Evolutionary conservation across 2,797 vertebrate genomes (phyloP).

Genomic region (Chelidonichthys spinosus): DNA sequence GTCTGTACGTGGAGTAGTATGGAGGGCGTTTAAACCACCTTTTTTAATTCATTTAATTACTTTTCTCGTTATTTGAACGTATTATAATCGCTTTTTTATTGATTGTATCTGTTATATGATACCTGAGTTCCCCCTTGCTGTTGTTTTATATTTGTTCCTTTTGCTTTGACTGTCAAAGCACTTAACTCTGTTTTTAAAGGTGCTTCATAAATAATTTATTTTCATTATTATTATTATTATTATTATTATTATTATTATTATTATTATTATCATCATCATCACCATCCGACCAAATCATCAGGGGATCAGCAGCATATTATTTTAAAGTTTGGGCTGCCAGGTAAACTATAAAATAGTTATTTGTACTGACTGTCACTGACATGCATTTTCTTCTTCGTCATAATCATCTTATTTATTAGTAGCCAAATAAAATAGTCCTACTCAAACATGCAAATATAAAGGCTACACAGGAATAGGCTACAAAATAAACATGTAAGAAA

Average conservation of each 20-base stretch:
- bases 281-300: background rate
- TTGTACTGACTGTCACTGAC: background rate
- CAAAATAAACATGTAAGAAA: background rate
- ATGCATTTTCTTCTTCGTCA: background rate
- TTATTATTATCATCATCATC: background rate
- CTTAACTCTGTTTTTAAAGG: background rate
- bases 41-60: too few species aligned
- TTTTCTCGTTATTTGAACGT: too few species aligned
- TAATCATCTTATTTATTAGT: background rate
- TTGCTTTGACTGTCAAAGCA: background rate
- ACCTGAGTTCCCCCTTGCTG: too few species aligned
- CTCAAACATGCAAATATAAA: background rate
- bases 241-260: too few species aligned
- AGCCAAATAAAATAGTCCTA: background rate
- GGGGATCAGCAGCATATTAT: background rate
- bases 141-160: background rate
- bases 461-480: background rate
- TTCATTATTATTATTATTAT: too few species aligned
- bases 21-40: too few species aligned
- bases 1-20: too few species aligned
- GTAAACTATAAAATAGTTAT: constrained; percentile 18
- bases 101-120: too few species aligned
- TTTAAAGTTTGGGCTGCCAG: constrained; percentile 4
- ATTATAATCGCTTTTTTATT: too few species aligned
- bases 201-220: background rate